Evolutionary conservation across 2,113 vertebrate species (phyloP).

Genomic region (Pipra filicauda): DNA sequence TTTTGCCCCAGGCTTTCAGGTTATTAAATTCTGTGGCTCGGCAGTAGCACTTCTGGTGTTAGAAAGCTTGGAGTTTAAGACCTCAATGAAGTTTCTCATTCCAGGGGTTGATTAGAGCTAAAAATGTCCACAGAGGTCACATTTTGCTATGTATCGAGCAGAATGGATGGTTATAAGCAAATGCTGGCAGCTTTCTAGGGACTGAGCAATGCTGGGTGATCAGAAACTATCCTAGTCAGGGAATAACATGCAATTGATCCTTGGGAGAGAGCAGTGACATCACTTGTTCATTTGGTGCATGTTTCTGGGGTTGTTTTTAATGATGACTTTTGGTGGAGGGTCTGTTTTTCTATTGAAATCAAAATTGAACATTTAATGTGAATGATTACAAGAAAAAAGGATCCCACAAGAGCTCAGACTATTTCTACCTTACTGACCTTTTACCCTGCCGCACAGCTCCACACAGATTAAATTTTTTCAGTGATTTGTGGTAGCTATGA

Average conservation of each 20-base stretch:
- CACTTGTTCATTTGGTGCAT: not conserved
- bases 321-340: not conserved
- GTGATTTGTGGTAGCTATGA: not conserved
- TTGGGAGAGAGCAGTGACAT: not conserved
- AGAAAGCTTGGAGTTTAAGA: not conserved
- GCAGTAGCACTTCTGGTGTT: not conserved
- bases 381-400: not conserved
- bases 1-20: not conserved
- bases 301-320: not conserved
- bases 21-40: slow-evolving; percentile 9
- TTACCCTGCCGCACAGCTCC: not conserved
- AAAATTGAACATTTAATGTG: not conserved
- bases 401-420: not conserved
- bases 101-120: not conserved
- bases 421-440: not conserved
- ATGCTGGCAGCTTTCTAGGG: not conserved
- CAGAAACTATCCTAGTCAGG: not conserved
- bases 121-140: not conserved
- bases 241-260: not conserved
- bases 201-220: not conserved
- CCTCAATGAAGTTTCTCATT: slow-evolving; percentile 1
- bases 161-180: not conserved
- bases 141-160: not conserved
- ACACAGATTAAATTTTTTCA: slow-evolving; percentile 9
- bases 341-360: not conserved